Evolutionary conservation across 2,888 invertebrate genomes (phyloP), one percentile per base, ranked within the genome.

Genomic region (Drosophila paramelanica): DNA sequence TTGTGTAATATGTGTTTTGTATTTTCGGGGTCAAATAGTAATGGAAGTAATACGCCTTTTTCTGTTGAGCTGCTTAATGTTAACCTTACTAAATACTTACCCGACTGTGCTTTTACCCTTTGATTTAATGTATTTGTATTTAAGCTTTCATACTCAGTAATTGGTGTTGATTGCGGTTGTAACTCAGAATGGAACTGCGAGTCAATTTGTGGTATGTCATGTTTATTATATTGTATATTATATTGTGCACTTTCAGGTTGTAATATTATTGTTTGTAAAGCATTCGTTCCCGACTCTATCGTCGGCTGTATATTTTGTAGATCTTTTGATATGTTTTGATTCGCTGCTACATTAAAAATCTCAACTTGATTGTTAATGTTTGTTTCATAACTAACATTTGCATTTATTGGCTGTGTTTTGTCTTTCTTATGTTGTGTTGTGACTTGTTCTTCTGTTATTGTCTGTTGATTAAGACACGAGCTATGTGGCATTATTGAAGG

Each of bases 41-140:
- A 56, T 77, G 67, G 53, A 90, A 91, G 92, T 91, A 89, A 88
- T 89, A 91, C 92, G 92, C 92, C 92, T 91, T 90, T 86, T 78
- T 74, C 59, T 62, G 51, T 66, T 64, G 53, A 77, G 60, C 77
- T 71, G 69, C 72, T 79, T 80, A 80, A 42, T n/a, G 4, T 39
- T 67, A 57, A 60, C 64, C 71, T 71, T 67, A 49, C 20, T 36
- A 14, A 49, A 77, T 74, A 79, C 77, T 74, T 78, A 78, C 73
- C 73, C 52, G 7, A 57, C 41, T 38, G 56, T 58, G 68, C 52
- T 72, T 73, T 75, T 79, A 82, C 68, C 67, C 36, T 80, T 73
- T 85, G 55, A 65, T 65, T 65, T 66, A 67, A 62, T 51, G 25
- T 49, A 13, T 65, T 43, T 60, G 49, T 45, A 47, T 46, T 50